Base-by-base conservation (phyloP, 2,888 invertebrate genomes). In the Pocota personata region DNA sequence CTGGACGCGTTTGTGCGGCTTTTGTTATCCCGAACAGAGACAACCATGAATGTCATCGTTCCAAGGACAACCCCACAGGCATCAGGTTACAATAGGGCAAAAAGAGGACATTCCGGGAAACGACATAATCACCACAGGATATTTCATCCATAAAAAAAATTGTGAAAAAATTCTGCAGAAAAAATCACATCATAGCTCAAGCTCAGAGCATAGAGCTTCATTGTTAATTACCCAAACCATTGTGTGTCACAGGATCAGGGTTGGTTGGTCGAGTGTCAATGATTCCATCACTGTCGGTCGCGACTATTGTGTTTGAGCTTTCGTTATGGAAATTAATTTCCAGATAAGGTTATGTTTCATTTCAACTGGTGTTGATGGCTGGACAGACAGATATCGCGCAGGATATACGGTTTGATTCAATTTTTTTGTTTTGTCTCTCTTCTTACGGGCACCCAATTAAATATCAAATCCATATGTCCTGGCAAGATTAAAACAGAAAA, bases 171-270 rank as follows among this genome's bases (percentile, higher is more conserved):
- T 46, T 32, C 43, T 67, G 80, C 14, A 27, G 62, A 64, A 66
- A 64, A 69, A 43, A 64, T 48, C 82, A 14, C 43, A 24, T 67
- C 75, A 75, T 52, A 57, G 48, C 48, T 76, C 64, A 60, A 66
- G 52, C 40, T 27, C 19, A 50, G 40, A 57, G 40, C 27, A 52
- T 52, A 78, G 72, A 67, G 50, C 66, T 83, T 73, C 55, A 73
- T 57, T 83, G 78, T 83, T 83, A 66, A 83, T 83, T 83, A 79
- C 83, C 78, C 78, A 79, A 62, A 73, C 83, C 83, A 79, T 60
- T 66, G 72, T 40, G 30, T 57, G 19, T 60, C 69, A 50, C 46
- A 60, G 48, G 37, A 57, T 30, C 48, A 37, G 27, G 30, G 48
- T n/a, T 32, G 57, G 27, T 43, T 64, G 52, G 64, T 75, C 55